A percentile compares a stretch with the other conserved stretches of the same genome.
Conservation (phyloP, 2,797 vertebrate genomes). For the Euthynnus affinis region DNA sequence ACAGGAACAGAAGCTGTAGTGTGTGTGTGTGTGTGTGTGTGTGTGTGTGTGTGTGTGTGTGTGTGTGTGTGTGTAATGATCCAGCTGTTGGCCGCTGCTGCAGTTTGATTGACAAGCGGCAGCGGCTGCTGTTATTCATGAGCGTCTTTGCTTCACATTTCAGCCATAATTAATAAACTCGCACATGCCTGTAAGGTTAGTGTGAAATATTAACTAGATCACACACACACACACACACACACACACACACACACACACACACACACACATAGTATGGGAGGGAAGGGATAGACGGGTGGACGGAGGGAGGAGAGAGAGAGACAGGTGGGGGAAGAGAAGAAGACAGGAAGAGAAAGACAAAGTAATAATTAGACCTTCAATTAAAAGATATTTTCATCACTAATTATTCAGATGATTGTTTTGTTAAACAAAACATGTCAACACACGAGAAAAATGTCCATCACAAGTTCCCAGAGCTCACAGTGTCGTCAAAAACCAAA, state of each 20-base stretch:
- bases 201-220: constrained; percentile 83
- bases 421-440: no score
- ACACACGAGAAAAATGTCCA: no score
- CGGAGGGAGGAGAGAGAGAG: constrained; percentile 12
- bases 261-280: constrained; percentile 13
- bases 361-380: not conserved
- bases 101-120: constrained; percentile 78
- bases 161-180: constrained; percentile 85
- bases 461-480: no score
- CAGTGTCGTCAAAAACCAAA: no score
- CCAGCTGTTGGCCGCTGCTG: constrained; percentile 74
- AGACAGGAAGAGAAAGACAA: not conserved
- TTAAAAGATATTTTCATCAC: not conserved
- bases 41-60: constrained; percentile 5
- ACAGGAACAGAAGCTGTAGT: rapidly evolving
- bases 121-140: constrained; percentile 81
- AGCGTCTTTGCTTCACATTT: constrained; percentile 76
- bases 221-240: constrained; percentile 54
- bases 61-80: constrained; percentile 53
- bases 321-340: not conserved
- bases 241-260: constrained; percentile 46
- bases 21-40: no score
- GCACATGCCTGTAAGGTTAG: constrained; percentile 82
- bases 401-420: no score
- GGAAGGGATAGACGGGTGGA: constrained; percentile 28